These are phyloP conservation scores for Bombus sylvicola DNA, from an alignment of 1,140 invertebrate species.

Conservation along the genomic window DNA sequence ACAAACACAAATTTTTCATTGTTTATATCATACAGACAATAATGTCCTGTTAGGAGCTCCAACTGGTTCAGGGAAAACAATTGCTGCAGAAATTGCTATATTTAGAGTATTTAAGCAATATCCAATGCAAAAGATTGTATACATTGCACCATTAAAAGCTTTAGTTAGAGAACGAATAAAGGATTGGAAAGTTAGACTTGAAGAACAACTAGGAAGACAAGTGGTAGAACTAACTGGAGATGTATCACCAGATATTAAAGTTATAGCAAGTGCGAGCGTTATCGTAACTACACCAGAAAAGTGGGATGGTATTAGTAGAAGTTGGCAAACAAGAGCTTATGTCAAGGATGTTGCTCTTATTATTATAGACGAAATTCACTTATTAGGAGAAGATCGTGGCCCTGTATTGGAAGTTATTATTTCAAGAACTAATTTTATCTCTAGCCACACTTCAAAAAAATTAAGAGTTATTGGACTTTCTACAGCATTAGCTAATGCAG, in stretches of 20 bases:
- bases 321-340: conserved; percentile 98
- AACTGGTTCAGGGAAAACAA: conserved; percentile 99
- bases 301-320: conserved; percentile 99
- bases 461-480: conserved; percentile 97
- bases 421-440: conserved; percentile 96
- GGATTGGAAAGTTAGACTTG: conserved; percentile 97
- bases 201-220: conserved; percentile 89
- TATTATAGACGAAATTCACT: conserved; percentile 99
- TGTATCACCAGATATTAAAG: conserved; percentile 95
- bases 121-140: conserved; percentile 96
- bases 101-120: conserved; percentile 94
- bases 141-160: conserved; percentile 99
- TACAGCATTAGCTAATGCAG: conserved; percentile 98
- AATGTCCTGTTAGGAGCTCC: conserved; percentile 98
- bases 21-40: conserved; percentile 96
- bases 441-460: conserved; percentile 90
- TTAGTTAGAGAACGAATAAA: conserved; percentile 97
- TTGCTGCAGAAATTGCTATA: conserved; percentile 98
- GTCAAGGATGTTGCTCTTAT: conserved; percentile 96
- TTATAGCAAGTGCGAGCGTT: conserved; percentile 92
- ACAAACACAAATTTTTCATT: conserved; percentile 99
- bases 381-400: conserved; percentile 95
- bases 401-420: conserved; percentile 94
- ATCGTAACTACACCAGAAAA: conserved; percentile 99
- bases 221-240: conserved; percentile 99